Percentiles rank a stretch among this genome's conserved stretches.
Evolutionary conservation across 2,888 invertebrate genomes (phyloP).

Genomic region (Parascotia fuliginaria): DNA sequence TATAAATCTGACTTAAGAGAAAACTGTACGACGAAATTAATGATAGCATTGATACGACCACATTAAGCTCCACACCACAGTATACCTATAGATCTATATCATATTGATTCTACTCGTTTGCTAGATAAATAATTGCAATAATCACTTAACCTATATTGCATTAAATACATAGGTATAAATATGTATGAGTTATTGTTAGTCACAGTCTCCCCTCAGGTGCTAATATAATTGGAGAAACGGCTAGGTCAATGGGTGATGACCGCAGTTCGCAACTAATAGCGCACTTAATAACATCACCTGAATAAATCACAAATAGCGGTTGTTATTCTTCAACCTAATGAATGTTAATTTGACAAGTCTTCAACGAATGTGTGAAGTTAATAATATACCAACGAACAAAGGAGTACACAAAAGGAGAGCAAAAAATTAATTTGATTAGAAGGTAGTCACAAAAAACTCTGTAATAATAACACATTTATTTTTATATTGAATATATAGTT

Average conservation of each 20-base stretch:
- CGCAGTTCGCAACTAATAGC: slow-evolving; percentile 54
- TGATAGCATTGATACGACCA: no score
- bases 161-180: slow-evolving; percentile 21
- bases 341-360: slow-evolving; percentile 71
- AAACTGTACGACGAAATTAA: no score
- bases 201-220: slow-evolving; percentile 56
- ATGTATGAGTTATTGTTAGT: slow-evolving; percentile 48
- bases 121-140: no score
- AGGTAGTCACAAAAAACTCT: slow-evolving; percentile 29
- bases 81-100: no score
- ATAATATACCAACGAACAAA: slow-evolving; percentile 65
- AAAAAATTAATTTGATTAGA: slow-evolving; percentile 62
- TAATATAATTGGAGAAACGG: slow-evolving; percentile 66
- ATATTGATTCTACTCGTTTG: no score
- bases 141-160: slow-evolving; percentile 34
- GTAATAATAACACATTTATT: slow-evolving; percentile 71
- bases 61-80: no score
- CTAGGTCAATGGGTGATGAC: slow-evolving; percentile 72
- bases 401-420: slow-evolving; percentile 45
- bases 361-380: slow-evolving; percentile 68
- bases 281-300: slow-evolving; percentile 65
- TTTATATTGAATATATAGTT: slow-evolving; percentile 67
- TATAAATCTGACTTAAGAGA: no score
- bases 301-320: slow-evolving; percentile 71
- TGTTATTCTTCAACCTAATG: slow-evolving; percentile 62